Conservation (phyloP, 2,113 vertebrate genomes). For the Lagenorhynchus albirostris region DNA sequence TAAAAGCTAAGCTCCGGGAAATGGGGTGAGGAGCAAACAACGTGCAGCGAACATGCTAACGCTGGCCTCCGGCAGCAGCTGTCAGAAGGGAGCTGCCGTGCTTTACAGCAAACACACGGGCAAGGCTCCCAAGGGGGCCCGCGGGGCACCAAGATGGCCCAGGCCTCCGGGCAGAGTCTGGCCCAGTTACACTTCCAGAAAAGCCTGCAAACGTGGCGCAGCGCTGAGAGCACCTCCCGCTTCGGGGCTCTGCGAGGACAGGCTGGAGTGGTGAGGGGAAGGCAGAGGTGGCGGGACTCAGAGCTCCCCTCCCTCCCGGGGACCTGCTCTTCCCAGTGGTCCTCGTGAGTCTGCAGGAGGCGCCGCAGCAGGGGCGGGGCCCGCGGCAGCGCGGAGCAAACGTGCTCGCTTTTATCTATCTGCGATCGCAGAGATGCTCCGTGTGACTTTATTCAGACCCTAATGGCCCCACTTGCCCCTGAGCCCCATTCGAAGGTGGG, state of each 20-base stretch:
- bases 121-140: not conserved
- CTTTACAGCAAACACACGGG: fast-evolving
- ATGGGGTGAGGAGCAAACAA: fast-evolving
- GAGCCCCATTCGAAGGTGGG: fast-evolving
- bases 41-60: fast-evolving
- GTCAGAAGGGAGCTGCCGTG: fast-evolving
- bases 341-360: fast-evolving
- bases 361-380: fast-evolving
- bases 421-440: fast-evolving
- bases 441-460: fast-evolving
- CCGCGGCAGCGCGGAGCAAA: fast-evolving
- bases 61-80: fast-evolving
- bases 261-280: not conserved
- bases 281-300: fast-evolving
- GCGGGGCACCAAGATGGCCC: fast-evolving
- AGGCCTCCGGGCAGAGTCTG: not conserved
- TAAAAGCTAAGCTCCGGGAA: not conserved
- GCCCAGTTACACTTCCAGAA: not conserved
- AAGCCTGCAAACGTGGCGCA: not conserved
- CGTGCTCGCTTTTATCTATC: fast-evolving
- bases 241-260: not conserved
- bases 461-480: fast-evolving
- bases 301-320: not conserved
- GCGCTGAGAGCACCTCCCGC: fast-evolving
- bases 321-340: fast-evolving